Percentiles rank a stretch among this genome's conserved stretches.
These are phyloP conservation scores for Threskiornis aethiopicus DNA, from an alignment of 2,797 vertebrate genomes.

Conservation along the genomic window DNA sequence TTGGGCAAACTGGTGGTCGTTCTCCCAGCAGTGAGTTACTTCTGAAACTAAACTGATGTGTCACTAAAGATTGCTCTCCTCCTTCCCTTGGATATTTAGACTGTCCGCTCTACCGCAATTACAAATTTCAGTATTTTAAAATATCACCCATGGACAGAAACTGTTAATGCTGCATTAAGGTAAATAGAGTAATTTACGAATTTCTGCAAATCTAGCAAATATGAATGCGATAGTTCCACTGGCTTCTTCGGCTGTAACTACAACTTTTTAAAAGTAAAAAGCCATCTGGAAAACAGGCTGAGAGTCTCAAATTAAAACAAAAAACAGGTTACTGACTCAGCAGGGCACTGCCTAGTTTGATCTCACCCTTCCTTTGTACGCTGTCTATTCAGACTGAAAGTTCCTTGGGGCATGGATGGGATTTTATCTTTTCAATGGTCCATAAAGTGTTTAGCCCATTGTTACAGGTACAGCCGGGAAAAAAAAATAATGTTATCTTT, in stretches of 20 bases:
- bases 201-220: not conserved
- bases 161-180: not conserved
- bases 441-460: not conserved
- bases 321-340: constrained; percentile 17
- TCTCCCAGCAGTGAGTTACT: not conserved
- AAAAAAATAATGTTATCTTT: not conserved
- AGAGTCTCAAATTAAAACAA: not conserved
- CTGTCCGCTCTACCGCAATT: not conserved
- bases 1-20: not conserved
- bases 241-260: not conserved
- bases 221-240: not conserved
- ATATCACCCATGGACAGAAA: not conserved
- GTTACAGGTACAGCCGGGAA: not conserved
- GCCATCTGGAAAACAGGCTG: not conserved
- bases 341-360: constrained; percentile 14
- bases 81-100: not conserved
- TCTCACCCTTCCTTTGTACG: not conserved
- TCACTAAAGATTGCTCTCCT: not conserved
- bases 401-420: constrained; percentile 26
- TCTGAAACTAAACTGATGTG: not conserved
- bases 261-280: not conserved
- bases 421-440: constrained; percentile 38
- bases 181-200: not conserved
- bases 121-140: not conserved
- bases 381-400: not conserved